phyloP scores from a whole-genome alignment of 2,888 invertebrate genomes.

The Hoplodrina blanda region DNA sequence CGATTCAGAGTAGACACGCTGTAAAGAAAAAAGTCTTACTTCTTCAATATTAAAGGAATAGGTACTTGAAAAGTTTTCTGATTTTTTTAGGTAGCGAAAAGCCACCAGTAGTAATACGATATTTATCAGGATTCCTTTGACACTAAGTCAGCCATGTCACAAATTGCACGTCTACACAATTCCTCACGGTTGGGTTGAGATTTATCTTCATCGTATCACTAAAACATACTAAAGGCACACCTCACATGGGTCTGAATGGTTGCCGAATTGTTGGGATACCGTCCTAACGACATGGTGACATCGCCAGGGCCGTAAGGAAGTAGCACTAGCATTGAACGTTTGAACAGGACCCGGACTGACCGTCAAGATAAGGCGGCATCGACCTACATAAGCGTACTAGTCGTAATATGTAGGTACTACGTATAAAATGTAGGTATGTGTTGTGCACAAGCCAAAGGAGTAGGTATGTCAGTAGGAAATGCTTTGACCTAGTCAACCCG shows the following conservation, averaged over 20 bases:
- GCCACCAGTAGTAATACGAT: no score
- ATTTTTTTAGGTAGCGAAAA: slow-evolving; percentile 6
- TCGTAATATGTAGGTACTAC: not conserved
- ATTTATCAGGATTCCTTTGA: slow-evolving; percentile 1
- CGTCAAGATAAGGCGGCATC: slow-evolving; percentile 41
- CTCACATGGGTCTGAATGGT: slow-evolving; percentile 2
- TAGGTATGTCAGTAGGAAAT: slow-evolving; percentile 27
- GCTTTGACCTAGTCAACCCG: slow-evolving; percentile 47
- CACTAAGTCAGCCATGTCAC: not conserved
- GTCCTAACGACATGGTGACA: slow-evolving; percentile 27
- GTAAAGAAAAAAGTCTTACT: slow-evolving; percentile 13
- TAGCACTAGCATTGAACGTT: not conserved
- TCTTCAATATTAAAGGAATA: not conserved
- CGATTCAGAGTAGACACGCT: slow-evolving; percentile 4
- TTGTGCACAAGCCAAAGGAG: slow-evolving; percentile 11
- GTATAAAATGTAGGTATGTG: not conserved
- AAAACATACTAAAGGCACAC: not conserved
- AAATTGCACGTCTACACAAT: not conserved
- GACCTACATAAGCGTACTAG: slow-evolving; percentile 8
- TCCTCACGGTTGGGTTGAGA: not conserved
- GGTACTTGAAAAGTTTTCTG: not conserved
- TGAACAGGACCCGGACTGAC: slow-evolving; percentile 26
- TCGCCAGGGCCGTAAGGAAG: slow-evolving; percentile 21
- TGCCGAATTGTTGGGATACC: slow-evolving; percentile 19
- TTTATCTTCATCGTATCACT: slow-evolving; percentile 3